phyloP scores from a whole-genome alignment of 2,113 vertebrate genomes.

The Dascyllus trimaculatus region DNA sequence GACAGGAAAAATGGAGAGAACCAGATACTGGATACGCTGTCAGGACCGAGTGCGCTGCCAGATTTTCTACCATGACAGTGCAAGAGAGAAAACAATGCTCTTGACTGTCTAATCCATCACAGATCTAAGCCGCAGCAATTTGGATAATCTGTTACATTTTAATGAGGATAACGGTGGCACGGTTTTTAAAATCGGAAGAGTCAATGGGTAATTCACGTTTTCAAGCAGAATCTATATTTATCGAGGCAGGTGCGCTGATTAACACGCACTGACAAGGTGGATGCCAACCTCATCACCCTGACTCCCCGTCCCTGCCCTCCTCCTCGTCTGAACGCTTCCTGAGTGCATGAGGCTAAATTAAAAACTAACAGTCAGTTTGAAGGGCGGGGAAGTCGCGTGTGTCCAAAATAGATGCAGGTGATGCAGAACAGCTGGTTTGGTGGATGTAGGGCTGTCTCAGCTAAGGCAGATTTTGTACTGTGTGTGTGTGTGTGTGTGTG shows the following conservation, averaged over 20 bases:
- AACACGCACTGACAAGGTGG: slow-evolving; percentile 36
- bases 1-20: slow-evolving; percentile 45
- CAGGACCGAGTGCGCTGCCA: neutral
- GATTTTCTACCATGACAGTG: slow-evolving; percentile 33
- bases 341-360: slow-evolving; percentile 25
- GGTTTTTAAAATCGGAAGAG: slow-evolving; percentile 6
- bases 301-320: slow-evolving; percentile 7
- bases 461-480: slow-evolving; percentile 4
- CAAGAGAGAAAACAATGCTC: slow-evolving; percentile 25
- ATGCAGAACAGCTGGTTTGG: slow-evolving; percentile 59
- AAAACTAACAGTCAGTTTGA: slow-evolving; percentile 51
- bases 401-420: slow-evolving; percentile 37
- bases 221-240: slow-evolving; percentile 18
- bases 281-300: slow-evolving; percentile 18
- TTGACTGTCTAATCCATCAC: slow-evolving; percentile 3
- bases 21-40: slow-evolving; percentile 32
- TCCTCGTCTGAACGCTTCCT: slow-evolving; percentile 10
- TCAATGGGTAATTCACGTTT: slow-evolving; percentile 4
- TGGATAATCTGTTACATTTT: slow-evolving; percentile 1
- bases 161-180: neutral
- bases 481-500: neutral
- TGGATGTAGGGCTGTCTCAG: slow-evolving; percentile 27
- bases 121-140: slow-evolving; percentile 16
- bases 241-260: slow-evolving; percentile 31
- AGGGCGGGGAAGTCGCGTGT: slow-evolving; percentile 43